Base-by-base conservation (phyloP, 2,113 vertebrate genomes). In the Petroica traversi region DNA sequence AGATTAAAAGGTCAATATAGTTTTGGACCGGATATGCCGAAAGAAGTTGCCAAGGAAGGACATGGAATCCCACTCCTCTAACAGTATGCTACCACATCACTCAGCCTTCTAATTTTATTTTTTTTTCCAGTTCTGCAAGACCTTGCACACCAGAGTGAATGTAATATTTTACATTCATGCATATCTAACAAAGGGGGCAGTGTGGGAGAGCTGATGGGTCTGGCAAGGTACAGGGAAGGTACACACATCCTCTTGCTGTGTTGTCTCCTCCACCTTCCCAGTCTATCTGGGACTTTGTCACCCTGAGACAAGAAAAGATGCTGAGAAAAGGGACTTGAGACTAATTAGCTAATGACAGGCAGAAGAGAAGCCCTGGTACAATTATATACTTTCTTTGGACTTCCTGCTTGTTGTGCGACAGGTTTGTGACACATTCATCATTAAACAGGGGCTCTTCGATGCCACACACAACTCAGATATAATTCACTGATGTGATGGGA, bases 191-290 rank as follows among this genome's bases (percentile, higher is more conserved):
- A 78, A 74, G 55, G 9, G 26, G 18, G 29, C 20, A 51, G 7
- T 19, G n/a, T 85, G 54, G 20, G 40, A 78, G 40, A 81, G 46
- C 3, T 69, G 6, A 41, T 72, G 25, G 5, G 7, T 69, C 40
- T 45, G n/a, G 19, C 4, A 55, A 79, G 79, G 33, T 5, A 9
- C 52, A 54, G 7, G 29, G 62, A 66, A 88, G 52, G 12, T n/a
- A 22, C 8, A 2, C 7, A 22, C 20, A 52, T 2, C 4, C 5
- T n/a, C 16, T 41, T 81, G 18, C n/a, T 68, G 18, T 3, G 0
- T 14, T 74, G 2, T 2, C 55, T 72, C 61, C 25, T 63, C 26
- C 14, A 33, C n/a, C 29, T 75, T 57, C 8, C 23, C 31, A 38
- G 33, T 40, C 23, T 22, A 2, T 43, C 0, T 13, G 1, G 10